Evolutionary conservation across 1,140 invertebrate genomes (phyloP).

Genomic region (Neodiprion fabricii): DNA sequence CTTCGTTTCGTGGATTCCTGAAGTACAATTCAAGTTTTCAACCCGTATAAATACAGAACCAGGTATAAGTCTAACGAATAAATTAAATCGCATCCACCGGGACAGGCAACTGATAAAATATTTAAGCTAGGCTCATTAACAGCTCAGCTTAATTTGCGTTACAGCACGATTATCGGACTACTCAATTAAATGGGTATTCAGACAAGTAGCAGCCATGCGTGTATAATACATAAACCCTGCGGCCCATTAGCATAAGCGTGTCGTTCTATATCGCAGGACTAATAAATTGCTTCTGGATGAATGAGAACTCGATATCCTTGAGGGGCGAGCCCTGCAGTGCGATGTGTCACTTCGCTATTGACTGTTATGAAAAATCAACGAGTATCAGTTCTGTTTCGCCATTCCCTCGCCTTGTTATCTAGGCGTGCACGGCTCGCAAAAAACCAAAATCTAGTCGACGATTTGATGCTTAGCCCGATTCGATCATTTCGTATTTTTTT

Average conservation of each 20-base stretch:
- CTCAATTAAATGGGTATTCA: neutral
- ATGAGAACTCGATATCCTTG: constrained; percentile 5
- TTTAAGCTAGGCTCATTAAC: neutral
- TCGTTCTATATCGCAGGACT: neutral
- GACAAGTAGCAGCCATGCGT: neutral
- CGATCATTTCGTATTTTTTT: too few relatives aligned
- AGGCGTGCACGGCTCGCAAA: too few relatives aligned
- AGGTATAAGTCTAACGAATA: neutral
- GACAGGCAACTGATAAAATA: neutral
- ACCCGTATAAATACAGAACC: too few relatives aligned
- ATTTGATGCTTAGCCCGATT: too few relatives aligned
- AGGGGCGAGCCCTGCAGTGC: neutral
- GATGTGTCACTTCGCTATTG: neutral
- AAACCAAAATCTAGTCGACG: too few relatives aligned
- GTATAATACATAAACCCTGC: too few relatives aligned
- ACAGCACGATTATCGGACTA: neutral
- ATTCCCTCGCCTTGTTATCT: neutral
- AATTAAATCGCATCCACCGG: too few relatives aligned
- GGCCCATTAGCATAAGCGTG: too few relatives aligned
- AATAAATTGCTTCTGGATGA: neutral
- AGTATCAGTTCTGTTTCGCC: neutral
- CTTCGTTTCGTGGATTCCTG: too few relatives aligned
- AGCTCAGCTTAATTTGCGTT: neutral
- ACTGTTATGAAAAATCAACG: neutral
- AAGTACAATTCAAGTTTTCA: too few relatives aligned